Base-by-base conservation (phyloP, 1,140 invertebrate genomes). In the Aphelenchoides besseyi region DNA sequence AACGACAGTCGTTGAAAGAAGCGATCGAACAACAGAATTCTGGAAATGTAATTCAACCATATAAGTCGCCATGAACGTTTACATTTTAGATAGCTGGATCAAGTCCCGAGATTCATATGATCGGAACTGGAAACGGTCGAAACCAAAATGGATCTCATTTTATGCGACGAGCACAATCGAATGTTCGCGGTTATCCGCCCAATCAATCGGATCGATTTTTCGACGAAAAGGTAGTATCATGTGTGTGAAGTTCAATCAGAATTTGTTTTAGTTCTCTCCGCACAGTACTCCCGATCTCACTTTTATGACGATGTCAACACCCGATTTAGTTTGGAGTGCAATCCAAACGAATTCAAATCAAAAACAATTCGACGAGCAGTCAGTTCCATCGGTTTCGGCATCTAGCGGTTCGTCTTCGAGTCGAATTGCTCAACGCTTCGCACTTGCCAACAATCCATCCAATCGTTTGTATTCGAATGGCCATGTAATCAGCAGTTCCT, bases 101-200 rank as follows among this genome's bases (percentile, higher is more conserved):
- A n/a, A 82, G 80, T 70, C 78, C 78, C 9, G 78, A 79, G 61
- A 79, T 79, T 32, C 78, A 82, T 53, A 81, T 66, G 28, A 52
- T 79, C 9, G 78, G 75, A 1, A 71, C 72, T 0, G 55, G 69
- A 35, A 80, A 64, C 18, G 36, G 53, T 23, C 29, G 26, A 3
- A 69, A 71, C 64, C 64, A n/a, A n/a, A 35, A 12, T 1, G 32
- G 32, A n/a, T 71, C 68, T 16, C 68, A 69, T 37, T 71, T 69
- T 18, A 69, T 68, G 67, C 61, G 67, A 23, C 23, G 68, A 12
- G 67, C 67, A 29, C 62, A 73, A 3, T 62, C 72, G 41, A 75
- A 76, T 52, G 74, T 28, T 33, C 74, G 70, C n/a, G 76, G 28
- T 36, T 61, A 23, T 69, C 67, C 18, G 35, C 2, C 54, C 55